Base-by-base conservation (phyloP, 2,113 vertebrate species). In the Entosphenus tridentatus region DNA sequence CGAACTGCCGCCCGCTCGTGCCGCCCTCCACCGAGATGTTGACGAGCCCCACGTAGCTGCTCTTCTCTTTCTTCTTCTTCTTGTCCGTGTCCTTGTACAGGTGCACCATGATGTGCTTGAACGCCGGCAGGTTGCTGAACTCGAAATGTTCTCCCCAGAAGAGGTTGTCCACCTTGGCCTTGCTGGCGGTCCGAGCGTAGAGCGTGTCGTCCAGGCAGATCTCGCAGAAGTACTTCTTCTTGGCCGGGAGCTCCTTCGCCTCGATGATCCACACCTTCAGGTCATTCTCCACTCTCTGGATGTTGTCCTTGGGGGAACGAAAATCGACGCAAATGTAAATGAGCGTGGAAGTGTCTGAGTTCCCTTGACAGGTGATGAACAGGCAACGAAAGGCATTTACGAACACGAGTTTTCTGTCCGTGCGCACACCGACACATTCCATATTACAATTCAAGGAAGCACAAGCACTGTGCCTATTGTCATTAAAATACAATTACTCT, bases 141-240 rank as follows among this genome's bases (percentile, higher is more conserved):
- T 95, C 86, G 11, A 98, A 98, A 83, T 89, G 82, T 78, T 98
- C 93, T 1, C 93, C 93, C 93, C 93, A 96, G 79, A 98, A 98
- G 67, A 96, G 85, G 77, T 86, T 86, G 72, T 95, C 89, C 2
- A 81, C 80, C 72, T 87, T 95, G 13, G 81, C 81, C 81, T 96
- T 96, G 83, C 87, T 92, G 80, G 89, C 93, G 78, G 92, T 98
- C 65, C 93, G 85, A 69, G 89, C 89, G 73, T 87, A 92, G 56
- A 98, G 82, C 9, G 85, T 84, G 74, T 96, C 93, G 68, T 98
- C 93, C 79, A 98, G 83, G 73, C 93, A 98, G 75, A 98, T 80
- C 81, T 98, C 93, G 71, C 92, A 98, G 77, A 98, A 96, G 57
- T 96, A 96, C 68, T 85, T 87, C 82, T 92, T 98, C 76, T 95